Evolutionary conservation across 2,113 vertebrate genomes (phyloP).

Genomic region (Manacus vitellinus): DNA sequence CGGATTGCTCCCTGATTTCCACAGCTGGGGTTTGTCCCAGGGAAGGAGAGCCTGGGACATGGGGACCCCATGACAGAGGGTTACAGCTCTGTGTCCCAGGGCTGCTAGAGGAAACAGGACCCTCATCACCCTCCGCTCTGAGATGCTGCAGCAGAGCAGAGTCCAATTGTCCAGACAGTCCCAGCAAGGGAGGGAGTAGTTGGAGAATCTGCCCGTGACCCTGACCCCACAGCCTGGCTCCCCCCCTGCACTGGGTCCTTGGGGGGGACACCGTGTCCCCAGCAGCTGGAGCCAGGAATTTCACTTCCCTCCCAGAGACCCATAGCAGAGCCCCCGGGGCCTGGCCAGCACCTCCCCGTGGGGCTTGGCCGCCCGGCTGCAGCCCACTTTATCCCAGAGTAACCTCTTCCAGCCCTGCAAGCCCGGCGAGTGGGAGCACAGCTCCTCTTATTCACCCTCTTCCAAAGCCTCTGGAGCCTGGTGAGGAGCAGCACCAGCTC

Average conservation of each 20-base stretch:
- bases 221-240: background rate
- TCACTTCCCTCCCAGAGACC: background rate
- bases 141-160: background rate
- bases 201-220: fast-evolving
- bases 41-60: background rate
- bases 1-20: background rate
- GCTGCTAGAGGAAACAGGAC: background rate
- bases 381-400: background rate
- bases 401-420: background rate
- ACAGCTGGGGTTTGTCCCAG: background rate
- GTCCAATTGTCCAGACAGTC: fast-evolving
- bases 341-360: background rate
- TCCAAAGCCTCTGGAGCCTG: constrained; percentile 4
- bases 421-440: background rate
- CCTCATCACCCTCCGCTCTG: fast-evolving
- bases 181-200: background rate
- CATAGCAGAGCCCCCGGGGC: background rate
- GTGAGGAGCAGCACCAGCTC: constrained; percentile 36
- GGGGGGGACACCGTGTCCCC: background rate
- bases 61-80: background rate
- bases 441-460: background rate
- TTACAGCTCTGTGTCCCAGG: fast-evolving
- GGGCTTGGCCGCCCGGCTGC: background rate
- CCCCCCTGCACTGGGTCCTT: background rate
- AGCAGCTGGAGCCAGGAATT: constrained; percentile 34